Base-by-base conservation (phyloP, 1,140 invertebrate species). In the Drosophila ironensis region DNA sequence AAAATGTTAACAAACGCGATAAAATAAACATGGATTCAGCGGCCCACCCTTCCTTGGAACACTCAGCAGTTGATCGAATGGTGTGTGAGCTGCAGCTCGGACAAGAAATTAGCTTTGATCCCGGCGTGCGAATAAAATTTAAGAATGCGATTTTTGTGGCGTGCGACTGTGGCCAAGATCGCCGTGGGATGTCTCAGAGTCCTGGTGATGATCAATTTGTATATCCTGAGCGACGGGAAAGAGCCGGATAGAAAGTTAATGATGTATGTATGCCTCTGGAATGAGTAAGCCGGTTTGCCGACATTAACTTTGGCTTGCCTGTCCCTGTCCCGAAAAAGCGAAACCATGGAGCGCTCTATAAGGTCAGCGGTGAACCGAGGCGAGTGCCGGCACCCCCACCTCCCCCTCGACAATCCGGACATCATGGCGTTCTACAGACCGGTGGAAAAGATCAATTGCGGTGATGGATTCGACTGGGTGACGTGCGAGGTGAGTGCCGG, bases 361-460 rank as follows among this genome's bases (percentile, higher is more conserved):
- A 68, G 87, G 19, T 89, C 77, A 0, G 30, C 72, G 53, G 76
- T 87, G 35, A 91, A 89, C 74, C 86, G 84, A 22, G 73, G 76
- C 16, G 91, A 91, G 9, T 95, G 94, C 71, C 92, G 92, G 38
- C 91, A 93, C 67, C 94, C 95, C 0, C 87, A 92, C 12, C 89
- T 96, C 14, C 92, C 94, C 2, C 72, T 95, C 33, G 91, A 92
- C 66, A 92, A 93, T 76, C 92, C 93, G 7, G 93, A 94, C 67
- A 93, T 96, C 46, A 93, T 93, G 91, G 92, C 92, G 84, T 95
- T 93, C 67, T 91, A 95, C 38, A 90, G 93, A 37, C 72, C 92
- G 27, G 91, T 93, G 11, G 89, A 91, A 2, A 92, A 92, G 40
- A 90, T 95, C 14, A 77, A 91, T 22, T 96, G 95, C 78, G 91